Conservation (phyloP, 2,797 vertebrate species). For the Cetoscarus ocellatus region DNA sequence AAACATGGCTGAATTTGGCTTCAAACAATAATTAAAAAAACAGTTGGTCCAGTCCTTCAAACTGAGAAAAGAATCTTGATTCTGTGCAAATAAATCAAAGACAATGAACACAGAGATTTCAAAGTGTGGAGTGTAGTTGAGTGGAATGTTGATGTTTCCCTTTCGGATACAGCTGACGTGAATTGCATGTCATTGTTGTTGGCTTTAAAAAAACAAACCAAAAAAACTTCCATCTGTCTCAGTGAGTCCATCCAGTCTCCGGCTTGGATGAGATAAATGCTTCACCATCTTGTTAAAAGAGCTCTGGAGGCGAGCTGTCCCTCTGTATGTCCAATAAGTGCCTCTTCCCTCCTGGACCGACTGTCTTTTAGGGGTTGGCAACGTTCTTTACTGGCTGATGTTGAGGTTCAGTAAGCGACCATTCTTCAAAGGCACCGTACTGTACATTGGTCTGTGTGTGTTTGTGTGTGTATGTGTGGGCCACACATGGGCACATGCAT, state of each 20-base stretch:
- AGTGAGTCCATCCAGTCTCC: conserved; percentile 48
- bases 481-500: conserved; percentile 73
- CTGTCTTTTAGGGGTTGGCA: conserved; percentile 35
- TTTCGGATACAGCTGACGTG: conserved; percentile 56
- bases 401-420: conserved; percentile 74
- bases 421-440: conserved; percentile 85
- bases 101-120: conserved; percentile 40
- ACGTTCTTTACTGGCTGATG: conserved; percentile 69
- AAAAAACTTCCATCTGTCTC: conserved; percentile 19
- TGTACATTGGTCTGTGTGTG: conserved; percentile 75
- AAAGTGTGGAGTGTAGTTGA: conserved; percentile 37
- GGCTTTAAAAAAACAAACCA: conserved; percentile 29
- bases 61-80: conserved; percentile 51
- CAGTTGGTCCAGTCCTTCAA: conserved; percentile 55
- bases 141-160: conserved; percentile 62
- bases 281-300: conserved; percentile 17
- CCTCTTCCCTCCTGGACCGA: conserved; percentile 20
- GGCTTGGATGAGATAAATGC: conserved; percentile 42
- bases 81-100: conserved; percentile 62
- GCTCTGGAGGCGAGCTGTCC: conserved; percentile 21
- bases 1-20: conserved; percentile 70
- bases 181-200: conserved; percentile 37
- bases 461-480: conserved; percentile 57
- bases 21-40: conserved; percentile 47
- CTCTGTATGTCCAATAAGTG: conserved; percentile 11